Evolutionary conservation across 2,888 invertebrate species (phyloP).

Genomic region (Cephus pygmeus): DNA sequence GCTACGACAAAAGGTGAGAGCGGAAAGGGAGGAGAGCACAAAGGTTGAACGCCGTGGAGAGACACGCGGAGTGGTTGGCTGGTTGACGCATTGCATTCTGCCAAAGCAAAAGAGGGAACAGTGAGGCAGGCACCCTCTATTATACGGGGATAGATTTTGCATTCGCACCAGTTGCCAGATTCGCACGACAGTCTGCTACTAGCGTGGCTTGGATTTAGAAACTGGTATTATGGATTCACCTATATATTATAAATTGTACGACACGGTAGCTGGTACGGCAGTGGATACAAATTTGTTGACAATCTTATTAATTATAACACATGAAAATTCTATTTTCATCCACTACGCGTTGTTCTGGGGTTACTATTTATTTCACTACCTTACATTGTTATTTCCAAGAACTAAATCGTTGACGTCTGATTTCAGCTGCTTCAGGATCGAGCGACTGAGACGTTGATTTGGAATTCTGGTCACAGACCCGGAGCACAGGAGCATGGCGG

Average conservation of each 20-base stretch:
- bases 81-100: slow-evolving; percentile 36
- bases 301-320: not conserved
- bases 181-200: slow-evolving; percentile 1
- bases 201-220: not conserved
- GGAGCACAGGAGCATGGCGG: slow-evolving; percentile 4
- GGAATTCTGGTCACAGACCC: slow-evolving; percentile 37
- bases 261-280: not conserved
- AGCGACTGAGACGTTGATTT: slow-evolving; percentile 23
- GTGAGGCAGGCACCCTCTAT: slow-evolving; percentile 21
- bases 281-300: not conserved
- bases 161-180: slow-evolving; percentile 30
- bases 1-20: slow-evolving; percentile 55
- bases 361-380: not conserved
- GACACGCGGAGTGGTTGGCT: slow-evolving; percentile 31
- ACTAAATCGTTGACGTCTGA: slow-evolving; percentile 48
- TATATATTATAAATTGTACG: not conserved
- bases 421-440: slow-evolving; percentile 29
- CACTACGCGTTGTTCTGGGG: not conserved
- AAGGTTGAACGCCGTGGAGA: slow-evolving; percentile 32
- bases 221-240: not conserved
- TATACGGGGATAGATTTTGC: slow-evolving; percentile 37
- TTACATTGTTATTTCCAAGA: slow-evolving; percentile 22
- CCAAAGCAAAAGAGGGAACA: slow-evolving; percentile 4
- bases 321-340: not conserved
- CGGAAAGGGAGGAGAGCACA: slow-evolving; percentile 38